Evolutionary conservation across 2,888 invertebrate genomes (phyloP), one percentile per base, ranked within the genome.

Genomic region (Zelleria hepariella): DNA sequence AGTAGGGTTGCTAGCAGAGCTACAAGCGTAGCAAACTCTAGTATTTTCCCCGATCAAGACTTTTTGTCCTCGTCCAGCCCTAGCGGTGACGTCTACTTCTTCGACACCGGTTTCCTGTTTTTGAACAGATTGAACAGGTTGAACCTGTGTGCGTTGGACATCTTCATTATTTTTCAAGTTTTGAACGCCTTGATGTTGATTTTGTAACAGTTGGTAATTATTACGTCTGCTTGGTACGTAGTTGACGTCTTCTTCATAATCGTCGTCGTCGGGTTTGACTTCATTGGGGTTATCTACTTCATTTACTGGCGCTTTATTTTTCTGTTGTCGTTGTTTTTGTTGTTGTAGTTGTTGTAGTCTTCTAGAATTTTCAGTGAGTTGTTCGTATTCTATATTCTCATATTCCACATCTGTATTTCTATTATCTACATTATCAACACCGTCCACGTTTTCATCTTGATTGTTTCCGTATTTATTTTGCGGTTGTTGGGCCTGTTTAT

Each of bases 21-120:
- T 82, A 60, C 84, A 86, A 24, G 85, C 84, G 61, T 78, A 85
- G 65, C 86, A 86, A 8, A 81, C 69, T 69, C 75, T 73, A 8
- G 67, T 42, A 42, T 42, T 10, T 15, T 42, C 32, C 15, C 32
- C 32, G 15, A 42, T 42, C 15, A 42, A 42, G 32, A 42, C 32
- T 42, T 42, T 42, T 42, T 42, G 32, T 42, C 32, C 15, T 10
- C 32, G 32, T 42, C 32, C 32, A 15, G 32, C 10, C 15, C 15
- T 42, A 3, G 32, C 32, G 15, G 32, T 42, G 10, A 42, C 32
- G 15, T 42, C 32, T 1, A 42, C 51, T 54, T 15, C 15, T 54
- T 54, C 54, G n/a, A 5, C 21, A 20, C 5, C 0, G 21, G 23
- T 26, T 25, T 54, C 25, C 18, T 5, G 24, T 7, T 25, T 54